These are phyloP conservation scores for Stomatorhinus walkeri DNA, from an alignment of 2,797 vertebrate species.

Conservation along the genomic window DNA sequence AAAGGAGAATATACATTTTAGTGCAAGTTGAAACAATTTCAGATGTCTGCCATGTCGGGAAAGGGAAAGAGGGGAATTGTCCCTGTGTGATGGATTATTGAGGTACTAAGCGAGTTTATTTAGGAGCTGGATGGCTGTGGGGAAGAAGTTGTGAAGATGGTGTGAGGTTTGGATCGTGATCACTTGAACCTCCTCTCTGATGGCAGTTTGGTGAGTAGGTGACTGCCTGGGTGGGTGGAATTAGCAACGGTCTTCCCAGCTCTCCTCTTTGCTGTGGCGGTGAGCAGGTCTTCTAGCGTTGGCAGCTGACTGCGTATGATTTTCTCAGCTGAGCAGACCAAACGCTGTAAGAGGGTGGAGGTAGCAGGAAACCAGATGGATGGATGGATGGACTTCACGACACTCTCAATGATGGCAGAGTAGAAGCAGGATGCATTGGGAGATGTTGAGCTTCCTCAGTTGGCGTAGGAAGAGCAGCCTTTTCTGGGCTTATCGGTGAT, in stretches of 20 bases:
- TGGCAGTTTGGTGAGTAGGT: not conserved
- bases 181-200: not conserved
- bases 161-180: not conserved
- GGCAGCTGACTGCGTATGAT: not conserved
- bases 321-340: not conserved
- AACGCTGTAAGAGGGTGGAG: not conserved
- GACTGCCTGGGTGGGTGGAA: not conserved
- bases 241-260: not conserved
- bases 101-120: not conserved
- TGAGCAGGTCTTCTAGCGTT: not conserved
- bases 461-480: not conserved
- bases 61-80: not conserved
- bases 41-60: not conserved
- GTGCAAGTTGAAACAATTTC: not conserved
- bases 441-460: not conserved
- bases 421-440: not conserved
- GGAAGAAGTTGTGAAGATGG: not conserved
- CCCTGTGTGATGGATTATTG: not conserved
- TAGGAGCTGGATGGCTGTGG: not conserved
- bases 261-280: not conserved
- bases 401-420: not conserved
- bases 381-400: not conserved
- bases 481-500: not conserved
- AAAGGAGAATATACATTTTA: not conserved
- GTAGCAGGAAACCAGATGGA: not conserved